Evolutionary conservation across 2,888 invertebrate genomes (phyloP), one percentile per base, ranked within the genome.

Genomic region (Laothoe populi): DNA sequence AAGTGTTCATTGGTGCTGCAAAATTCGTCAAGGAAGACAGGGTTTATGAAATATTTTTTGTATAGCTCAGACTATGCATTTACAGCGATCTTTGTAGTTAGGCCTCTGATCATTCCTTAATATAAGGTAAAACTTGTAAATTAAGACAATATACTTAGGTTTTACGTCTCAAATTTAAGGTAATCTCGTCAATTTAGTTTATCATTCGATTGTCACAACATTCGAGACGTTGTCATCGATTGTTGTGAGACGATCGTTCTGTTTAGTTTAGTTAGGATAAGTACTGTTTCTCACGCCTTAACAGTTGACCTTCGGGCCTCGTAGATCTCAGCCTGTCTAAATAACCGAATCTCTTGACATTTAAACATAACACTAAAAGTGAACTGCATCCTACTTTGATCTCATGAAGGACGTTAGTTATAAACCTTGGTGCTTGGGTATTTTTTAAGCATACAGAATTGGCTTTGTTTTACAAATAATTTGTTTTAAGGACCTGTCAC

Each of bases 1-100:
- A 81, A 81, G 88, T 89, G 87, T 89, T 86, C 82, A 85, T 80
- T 82, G 90, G 88, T 90, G 90, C 88, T 90, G 82, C 82, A 71
- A 83, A 84, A 83, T 82, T 83, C 40, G 72, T 78, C 72, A 76
- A 77, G 81, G 81, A 68, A 69, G 81, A 87, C 87, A 87, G 89
- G 89, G 90, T 89, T 78, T 76, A 73, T 73, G 75, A 70, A 63
- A 73, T 85, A 83, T 83, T 82, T n/a, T 82, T 83, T 80, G 82
- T 84, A 84, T 77, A 72, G 72, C 69, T 70, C 71, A 75, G 35
- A 72, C 78, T 71, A 79, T 81, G 74, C 75, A 77, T 74, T 74
- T 71, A 71, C 58, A 58, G 26, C 69, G 61, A 69, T 73, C 66
- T 78, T 72, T 66, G 79, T 79, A 82, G 79, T 72, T 78, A 80